Percentiles rank a stretch among this genome's conserved stretches.
Conservation (phyloP, 2,888 invertebrate species). For the Frankliniella intonsa region DNA sequence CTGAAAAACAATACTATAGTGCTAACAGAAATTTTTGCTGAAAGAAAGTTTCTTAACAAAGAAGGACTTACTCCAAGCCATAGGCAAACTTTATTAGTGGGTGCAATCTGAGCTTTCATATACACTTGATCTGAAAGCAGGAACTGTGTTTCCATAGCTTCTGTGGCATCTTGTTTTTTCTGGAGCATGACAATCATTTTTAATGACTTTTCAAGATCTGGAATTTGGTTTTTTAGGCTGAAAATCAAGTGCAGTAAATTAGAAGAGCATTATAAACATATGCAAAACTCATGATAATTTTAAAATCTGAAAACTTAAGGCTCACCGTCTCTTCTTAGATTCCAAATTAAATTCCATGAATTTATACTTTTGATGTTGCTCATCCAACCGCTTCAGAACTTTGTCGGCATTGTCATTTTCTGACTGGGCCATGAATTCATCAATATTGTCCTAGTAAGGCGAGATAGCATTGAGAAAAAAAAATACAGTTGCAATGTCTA, state of each 20-base stretch:
- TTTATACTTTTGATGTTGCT: constrained; percentile 93
- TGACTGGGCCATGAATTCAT: constrained; percentile 78
- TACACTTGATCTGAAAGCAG: constrained; percentile 89
- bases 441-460: constrained; percentile 80
- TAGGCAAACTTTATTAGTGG: constrained; percentile 78
- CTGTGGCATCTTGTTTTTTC: constrained; percentile 61
- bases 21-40: not conserved
- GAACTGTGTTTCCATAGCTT: constrained; percentile 80
- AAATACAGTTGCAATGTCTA: too few relatives aligned
- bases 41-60: too few relatives aligned
- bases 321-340: constrained; percentile 71
- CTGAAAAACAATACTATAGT: constrained; percentile 37
- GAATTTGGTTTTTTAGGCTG: constrained; percentile 80
- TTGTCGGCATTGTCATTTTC: constrained; percentile 78
- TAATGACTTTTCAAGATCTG: constrained; percentile 86
- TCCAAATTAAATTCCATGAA: constrained; percentile 92
- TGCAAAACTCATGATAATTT: not conserved
- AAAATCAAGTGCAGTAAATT: constrained; percentile 34
- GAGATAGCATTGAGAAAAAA: not conserved
- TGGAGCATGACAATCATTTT: constrained; percentile 88
- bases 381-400: constrained; percentile 81
- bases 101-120: constrained; percentile 77
- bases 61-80: constrained; percentile 55
- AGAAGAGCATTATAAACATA: not conserved
- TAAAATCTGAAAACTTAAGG: constrained; percentile 3